These are phyloP conservation scores for Otocyon megalotis DNA, from an alignment of 2,113 vertebrate genomes.

Conservation along the genomic window DNA sequence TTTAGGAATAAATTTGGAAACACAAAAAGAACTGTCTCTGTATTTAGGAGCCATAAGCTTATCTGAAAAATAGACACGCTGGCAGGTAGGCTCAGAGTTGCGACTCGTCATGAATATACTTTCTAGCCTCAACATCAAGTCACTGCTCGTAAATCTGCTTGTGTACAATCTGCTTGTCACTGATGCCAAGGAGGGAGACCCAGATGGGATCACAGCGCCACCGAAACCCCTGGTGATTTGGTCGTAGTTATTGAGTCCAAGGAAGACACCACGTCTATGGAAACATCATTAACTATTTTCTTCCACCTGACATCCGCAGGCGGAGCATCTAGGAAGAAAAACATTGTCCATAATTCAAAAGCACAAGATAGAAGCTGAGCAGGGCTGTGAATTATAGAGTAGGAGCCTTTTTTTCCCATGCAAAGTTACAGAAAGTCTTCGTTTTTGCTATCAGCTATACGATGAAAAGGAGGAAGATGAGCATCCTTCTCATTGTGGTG, in stretches of 20 bases:
- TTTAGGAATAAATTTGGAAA: slow-evolving; percentile 23
- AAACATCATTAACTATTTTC: slow-evolving; percentile 50
- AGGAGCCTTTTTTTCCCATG: slow-evolving; percentile 30
- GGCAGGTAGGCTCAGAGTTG: neutral
- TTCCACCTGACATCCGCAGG: neutral
- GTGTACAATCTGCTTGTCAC: neutral
- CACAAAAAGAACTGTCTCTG: neutral
- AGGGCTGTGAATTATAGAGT: slow-evolving; percentile 20
- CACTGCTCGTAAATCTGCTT: neutral
- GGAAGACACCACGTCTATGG: neutral
- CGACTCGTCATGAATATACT: neutral
- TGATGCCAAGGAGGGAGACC: neutral
- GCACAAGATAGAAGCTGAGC: neutral
- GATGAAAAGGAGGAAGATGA: neutral
- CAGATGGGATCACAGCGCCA: neutral
- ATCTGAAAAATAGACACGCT: neutral
- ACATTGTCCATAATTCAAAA: slow-evolving; percentile 60
- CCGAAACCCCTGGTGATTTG: neutral
- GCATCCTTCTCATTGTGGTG: neutral
- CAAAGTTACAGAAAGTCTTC: neutral
- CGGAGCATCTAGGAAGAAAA: slow-evolving; percentile 44
- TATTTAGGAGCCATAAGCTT: neutral
- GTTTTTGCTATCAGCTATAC: neutral
- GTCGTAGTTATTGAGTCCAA: slow-evolving; percentile 1
- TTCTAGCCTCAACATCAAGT: neutral